These are phyloP conservation scores for Hirudinaria manillensis DNA, from an alignment of 2,888 invertebrate genomes.

Conservation along the genomic window DNA sequence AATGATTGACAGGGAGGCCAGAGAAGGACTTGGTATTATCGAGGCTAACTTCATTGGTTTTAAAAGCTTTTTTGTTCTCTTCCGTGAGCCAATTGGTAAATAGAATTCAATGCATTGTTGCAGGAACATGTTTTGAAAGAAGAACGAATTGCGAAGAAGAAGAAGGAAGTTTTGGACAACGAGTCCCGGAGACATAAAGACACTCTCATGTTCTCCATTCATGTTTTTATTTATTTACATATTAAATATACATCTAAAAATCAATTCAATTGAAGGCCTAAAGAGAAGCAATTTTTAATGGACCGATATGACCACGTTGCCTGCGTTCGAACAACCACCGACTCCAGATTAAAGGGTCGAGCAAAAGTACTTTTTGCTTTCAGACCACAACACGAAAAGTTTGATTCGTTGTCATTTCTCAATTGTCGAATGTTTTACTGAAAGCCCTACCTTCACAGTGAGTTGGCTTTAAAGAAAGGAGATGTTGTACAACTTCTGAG, in stretches of 20 bases:
- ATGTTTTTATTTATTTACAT: not conserved
- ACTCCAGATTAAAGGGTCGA: constrained; percentile 38
- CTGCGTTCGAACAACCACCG: not conserved
- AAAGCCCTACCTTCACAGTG: constrained; percentile 59
- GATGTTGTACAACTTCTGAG: constrained; percentile 79
- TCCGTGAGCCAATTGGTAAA: not conserved
- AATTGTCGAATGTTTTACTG: not conserved
- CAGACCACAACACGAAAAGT: constrained; percentile 29
- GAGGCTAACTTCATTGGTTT: not conserved
- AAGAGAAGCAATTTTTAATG: constrained; percentile 74
- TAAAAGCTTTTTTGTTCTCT: not conserved
- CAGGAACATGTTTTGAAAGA: not conserved
- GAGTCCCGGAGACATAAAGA: not conserved
- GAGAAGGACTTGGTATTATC: not conserved
- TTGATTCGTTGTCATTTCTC: not conserved
- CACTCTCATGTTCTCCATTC: not conserved
- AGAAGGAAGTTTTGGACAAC: not conserved
- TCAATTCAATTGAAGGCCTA: constrained; percentile 43
- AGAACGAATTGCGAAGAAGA: not conserved
- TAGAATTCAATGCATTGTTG: not conserved
- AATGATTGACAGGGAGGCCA: not conserved
- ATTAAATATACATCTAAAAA: not conserved
- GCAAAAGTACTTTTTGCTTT: constrained; percentile 31
- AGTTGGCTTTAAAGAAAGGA: constrained; percentile 77
- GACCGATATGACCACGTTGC: constrained; percentile 71